A percentile compares a stretch with the other conserved stretches of the same genome.
These are phyloP conservation scores for Cerceris rybyensis DNA, from an alignment of 2,888 invertebrate species.

Conservation along the genomic window DNA sequence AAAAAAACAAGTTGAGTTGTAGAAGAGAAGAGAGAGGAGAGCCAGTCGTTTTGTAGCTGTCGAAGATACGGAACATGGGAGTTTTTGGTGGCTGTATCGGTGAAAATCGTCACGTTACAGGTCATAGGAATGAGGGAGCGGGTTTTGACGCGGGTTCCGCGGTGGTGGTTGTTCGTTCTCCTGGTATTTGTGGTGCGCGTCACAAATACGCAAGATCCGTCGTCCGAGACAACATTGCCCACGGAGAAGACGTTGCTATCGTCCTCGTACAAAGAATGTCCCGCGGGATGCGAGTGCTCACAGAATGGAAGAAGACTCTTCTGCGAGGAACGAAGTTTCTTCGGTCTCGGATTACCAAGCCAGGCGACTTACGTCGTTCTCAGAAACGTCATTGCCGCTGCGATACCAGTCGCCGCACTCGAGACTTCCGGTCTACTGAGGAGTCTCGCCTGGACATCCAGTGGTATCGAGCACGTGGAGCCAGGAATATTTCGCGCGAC, in stretches of 20 bases:
- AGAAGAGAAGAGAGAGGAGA: conserved; percentile 4
- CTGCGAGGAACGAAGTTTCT: conserved; percentile 70
- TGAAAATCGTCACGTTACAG: conserved; percentile 68
- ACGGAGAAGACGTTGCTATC: conserved; percentile 20
- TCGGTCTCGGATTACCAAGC: conserved; percentile 70
- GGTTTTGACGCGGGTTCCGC: conserved; percentile 64
- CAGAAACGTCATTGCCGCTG: conserved; percentile 83
- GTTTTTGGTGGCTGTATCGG: conserved; percentile 49
- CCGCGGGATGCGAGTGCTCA: conserved; percentile 79
- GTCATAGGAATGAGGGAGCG: conserved; percentile 75
- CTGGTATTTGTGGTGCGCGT: conserved; percentile 60
- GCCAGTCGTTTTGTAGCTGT: conserved; percentile 19
- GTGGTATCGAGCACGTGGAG: conserved; percentile 83
- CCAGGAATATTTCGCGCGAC: conserved; percentile 82
- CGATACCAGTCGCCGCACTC: conserved; percentile 65
- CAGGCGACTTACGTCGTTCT: conserved; percentile 83
- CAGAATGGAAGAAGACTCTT: conserved; percentile 74
- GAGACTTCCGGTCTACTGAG: conserved; percentile 77
- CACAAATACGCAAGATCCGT: conserved; percentile 43
- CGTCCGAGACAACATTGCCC: conserved; percentile 32
- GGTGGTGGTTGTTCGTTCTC: conserved; percentile 63
- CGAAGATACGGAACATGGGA: conserved; percentile 63
- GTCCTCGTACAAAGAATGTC: conserved; percentile 72
- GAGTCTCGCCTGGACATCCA: conserved; percentile 84
- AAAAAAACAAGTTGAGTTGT: neutral